Evolutionary conservation across 2,888 invertebrate genomes (phyloP), one percentile per base, ranked within the genome.

Genomic region (Xanthorhoe designata): DNA sequence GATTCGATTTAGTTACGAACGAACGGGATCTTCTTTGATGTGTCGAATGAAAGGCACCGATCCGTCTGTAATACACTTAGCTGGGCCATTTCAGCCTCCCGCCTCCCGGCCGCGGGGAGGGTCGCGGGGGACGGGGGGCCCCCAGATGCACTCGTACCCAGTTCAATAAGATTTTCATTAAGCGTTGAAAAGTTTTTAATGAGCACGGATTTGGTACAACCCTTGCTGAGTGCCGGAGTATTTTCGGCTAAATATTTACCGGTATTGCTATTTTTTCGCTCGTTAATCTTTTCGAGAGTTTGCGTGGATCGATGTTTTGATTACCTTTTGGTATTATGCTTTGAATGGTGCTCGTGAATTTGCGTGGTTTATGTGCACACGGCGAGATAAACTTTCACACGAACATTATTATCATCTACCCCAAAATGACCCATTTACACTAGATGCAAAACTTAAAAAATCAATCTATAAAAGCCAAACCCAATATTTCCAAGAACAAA

Each of bases 1-100:
- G 90, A 92, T 92, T 91, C 90, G 91, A 92, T 92, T 92, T 90
- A 87, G 87, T 83, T 83, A 75, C 82, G 88, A 89, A 86, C 85
- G 88, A 89, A 86, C 86, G 82, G 81, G 87, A 89, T 90, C 91
- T 90, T 90, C 92, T 92, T 92, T 92, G 92, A 93, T 92, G 92
- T 92, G 90, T 91, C 91, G 90, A 92, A 92, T 91, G 92, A 91
- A 91, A 92, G 91, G 92, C 91, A 92, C 85, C 90, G 91, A 92
- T 91, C 91, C 91, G 86, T 79, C 86, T 86, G 90, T 93, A 92
- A 93, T 91, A 91, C 90, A 92, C 88, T 92, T 92, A 92, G 90
- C 88, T 83, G 89, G 89, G 85, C 90, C 90, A 90, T 92, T 91
- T 90, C 90, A 84, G 78, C 76, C 79, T 78, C 83, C 83, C 73